Evolutionary conservation across 2,797 vertebrate species (phyloP).

Genomic region (Silurus lanzhouensis): DNA sequence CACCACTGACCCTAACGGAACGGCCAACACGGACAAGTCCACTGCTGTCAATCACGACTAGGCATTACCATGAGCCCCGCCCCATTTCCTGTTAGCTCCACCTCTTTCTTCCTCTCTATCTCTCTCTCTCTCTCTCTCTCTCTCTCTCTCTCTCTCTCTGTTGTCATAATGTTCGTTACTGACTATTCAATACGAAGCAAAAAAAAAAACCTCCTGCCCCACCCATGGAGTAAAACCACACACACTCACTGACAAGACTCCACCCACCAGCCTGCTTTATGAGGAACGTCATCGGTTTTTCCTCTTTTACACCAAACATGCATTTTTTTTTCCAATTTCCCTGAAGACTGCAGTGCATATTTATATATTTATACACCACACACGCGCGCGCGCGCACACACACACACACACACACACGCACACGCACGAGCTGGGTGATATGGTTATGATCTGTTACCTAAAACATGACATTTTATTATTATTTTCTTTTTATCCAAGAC

Average conservation of each 20-base stretch:
- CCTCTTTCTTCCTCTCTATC: constrained; percentile 9
- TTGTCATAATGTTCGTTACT: background rate
- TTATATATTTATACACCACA: background rate
- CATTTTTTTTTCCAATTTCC: background rate
- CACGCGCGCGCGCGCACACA: background rate
- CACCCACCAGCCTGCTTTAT: background rate
- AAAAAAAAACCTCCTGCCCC: background rate
- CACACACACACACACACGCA: constrained; percentile 12
- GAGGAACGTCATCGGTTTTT: background rate
- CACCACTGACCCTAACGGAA: constrained; percentile 60
- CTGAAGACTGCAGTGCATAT: background rate
- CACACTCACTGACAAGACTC: background rate
- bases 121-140: constrained; percentile 3
- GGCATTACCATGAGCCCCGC: constrained; percentile 50
- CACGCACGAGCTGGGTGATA: background rate
- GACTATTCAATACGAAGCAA: background rate
- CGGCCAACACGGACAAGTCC: constrained; percentile 78
- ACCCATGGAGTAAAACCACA: background rate
- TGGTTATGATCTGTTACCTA: background rate
- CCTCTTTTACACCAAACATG: background rate
- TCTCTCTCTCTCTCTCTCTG: background rate
- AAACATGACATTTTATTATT: background rate
- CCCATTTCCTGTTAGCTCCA: constrained; percentile 13
- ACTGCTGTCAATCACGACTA: constrained; percentile 80
- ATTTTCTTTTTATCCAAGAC: background rate